Base-by-base conservation (phyloP, 2,797 vertebrate genomes). In the Manis pentadactyla region DNA sequence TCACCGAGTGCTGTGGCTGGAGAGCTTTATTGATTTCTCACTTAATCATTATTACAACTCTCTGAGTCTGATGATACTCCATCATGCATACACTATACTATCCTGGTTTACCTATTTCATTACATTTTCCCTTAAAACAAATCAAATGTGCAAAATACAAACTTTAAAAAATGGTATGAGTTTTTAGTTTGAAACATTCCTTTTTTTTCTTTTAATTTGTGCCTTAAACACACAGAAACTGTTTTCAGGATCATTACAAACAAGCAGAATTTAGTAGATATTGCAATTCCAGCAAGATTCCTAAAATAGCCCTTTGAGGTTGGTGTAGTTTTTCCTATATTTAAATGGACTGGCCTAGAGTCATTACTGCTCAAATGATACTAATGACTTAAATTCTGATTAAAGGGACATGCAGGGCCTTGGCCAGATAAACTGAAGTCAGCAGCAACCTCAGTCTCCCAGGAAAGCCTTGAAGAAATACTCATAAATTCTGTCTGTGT, bases 381-480 rank as follows among this genome's bases (percentile, higher is more conserved):
- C 85, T 96, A 78, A 97, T 87, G 89, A 94, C 86, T 97, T 90
- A 96, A 96, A 96, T 90, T 94, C 95, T 78, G 79, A 97, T 87
- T 95, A 97, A 94, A 93, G 82, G 93, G 93, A 39, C 73, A 87
- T 31, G 29, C 57, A 79, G 69, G 93, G 93, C 79, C 83, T 49
- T 51, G 37, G 37, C 19, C 13, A 91, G 88, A 94, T 49, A 85
- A 94, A 94, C 64, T 89, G 75, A 86, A 51, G 64, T 93, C 88
- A 95, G 86, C 82, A 93, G 63, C 79, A 97, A 61, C 87, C 59
- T 63, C 64, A 69, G 37, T 49, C 74, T 77, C n/a, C 46, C 27
- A 90, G 46, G 63, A 93, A 87, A 81, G 69, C 59, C 75, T 93
- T 14, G 89, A 79, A 95, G 71, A 78, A 86, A 93, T 34, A 73